Evolutionary conservation across 35 echinoderm and acorn worm genomes (phyloP).

Genomic region (Chiridota heheva): DNA sequence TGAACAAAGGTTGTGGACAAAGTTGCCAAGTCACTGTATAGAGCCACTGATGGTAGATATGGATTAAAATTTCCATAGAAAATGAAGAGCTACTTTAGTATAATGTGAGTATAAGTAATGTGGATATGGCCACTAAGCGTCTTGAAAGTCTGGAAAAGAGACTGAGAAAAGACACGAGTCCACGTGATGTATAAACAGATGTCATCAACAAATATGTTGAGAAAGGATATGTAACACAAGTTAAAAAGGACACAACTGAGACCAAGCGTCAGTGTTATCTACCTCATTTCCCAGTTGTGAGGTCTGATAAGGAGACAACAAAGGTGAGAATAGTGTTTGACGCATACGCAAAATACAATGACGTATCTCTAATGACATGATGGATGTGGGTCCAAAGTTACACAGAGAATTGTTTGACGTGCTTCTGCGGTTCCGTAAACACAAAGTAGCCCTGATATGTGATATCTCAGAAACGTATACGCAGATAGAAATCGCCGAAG

Average conservation of each 20-base stretch:
- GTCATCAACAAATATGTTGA: neutral
- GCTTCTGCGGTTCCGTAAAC: neutral
- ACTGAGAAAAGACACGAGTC: neutral
- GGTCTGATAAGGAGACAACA: slow-evolving; percentile 35
- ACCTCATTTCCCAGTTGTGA: slow-evolving; percentile 47
- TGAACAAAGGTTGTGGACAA: no score
- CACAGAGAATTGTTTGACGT: slow-evolving; percentile 2
- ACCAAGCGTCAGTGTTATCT: slow-evolving; percentile 7
- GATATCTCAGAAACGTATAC: neutral
- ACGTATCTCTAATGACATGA: neutral
- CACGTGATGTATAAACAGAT: neutral
- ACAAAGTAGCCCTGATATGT: neutral
- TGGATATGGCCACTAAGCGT: neutral
- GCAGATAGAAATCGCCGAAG: neutral
- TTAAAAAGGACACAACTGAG: neutral
- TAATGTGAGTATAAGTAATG: neutral
- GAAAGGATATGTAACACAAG: neutral
- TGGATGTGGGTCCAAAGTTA: neutral
- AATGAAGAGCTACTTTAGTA: neutral
- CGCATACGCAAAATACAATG: slow-evolving; percentile 21
- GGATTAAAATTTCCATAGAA: neutral
- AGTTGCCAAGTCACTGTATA: neutral
- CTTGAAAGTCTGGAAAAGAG: neutral
- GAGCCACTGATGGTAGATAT: neutral
- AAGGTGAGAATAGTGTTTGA: slow-evolving; percentile 37